These are phyloP conservation scores for Rallus limicola DNA, from an alignment of 2,113 vertebrate genomes.

Conservation along the genomic window DNA sequence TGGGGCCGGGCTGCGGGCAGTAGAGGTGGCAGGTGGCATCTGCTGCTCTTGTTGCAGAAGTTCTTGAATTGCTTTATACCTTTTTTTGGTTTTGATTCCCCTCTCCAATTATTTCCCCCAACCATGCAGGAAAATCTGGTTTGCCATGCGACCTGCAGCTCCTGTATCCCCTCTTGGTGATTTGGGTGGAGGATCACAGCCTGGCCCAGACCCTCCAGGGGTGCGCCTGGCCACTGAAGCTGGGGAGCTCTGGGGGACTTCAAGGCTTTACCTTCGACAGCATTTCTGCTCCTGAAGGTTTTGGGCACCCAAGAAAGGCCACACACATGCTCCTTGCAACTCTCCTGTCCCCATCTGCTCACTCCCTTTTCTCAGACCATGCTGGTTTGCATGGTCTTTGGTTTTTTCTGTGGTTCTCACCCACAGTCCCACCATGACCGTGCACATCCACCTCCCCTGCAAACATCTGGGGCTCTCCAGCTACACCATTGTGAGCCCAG, in stretches of 20 bases:
- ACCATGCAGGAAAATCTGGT: accelerated
- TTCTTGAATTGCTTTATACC: background rate
- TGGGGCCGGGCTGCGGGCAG: background rate
- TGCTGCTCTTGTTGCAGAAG: background rate
- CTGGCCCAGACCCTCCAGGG: background rate
- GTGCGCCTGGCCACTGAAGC: background rate
- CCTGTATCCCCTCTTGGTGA: background rate
- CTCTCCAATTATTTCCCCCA: background rate
- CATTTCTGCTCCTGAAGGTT: background rate
- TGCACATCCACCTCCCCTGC: background rate
- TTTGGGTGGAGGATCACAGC: background rate
- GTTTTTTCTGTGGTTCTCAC: background rate
- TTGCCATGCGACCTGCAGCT: background rate
- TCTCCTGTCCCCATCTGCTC: background rate
- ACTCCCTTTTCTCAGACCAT: background rate
- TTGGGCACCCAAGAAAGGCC: background rate
- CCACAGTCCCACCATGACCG: accelerated
- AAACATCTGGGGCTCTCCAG: background rate
- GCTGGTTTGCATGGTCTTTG: background rate
- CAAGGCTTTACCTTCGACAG: too few relatives aligned
- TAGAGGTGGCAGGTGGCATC: background rate
- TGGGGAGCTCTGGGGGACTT: background rate
- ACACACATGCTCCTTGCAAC: accelerated
- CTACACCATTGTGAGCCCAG: accelerated
- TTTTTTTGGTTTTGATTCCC: background rate